These are phyloP conservation scores for Apis florea DNA, from an alignment of 1,140 invertebrate genomes.

Conservation along the genomic window DNA sequence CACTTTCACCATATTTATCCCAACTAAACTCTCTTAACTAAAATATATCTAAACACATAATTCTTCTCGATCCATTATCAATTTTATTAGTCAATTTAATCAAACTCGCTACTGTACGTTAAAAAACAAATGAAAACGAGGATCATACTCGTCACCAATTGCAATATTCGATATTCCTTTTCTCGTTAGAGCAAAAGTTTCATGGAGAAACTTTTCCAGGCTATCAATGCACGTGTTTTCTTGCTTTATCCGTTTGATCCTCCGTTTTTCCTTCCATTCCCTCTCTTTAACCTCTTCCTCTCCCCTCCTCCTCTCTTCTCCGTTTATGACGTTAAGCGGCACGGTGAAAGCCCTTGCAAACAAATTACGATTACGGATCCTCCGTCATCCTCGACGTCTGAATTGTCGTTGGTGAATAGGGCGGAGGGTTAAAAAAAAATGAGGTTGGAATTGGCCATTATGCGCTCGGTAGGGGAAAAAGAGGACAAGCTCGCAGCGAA, in stretches of 20 bases:
- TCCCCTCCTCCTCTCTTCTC: no score
- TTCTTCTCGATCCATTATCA: no score
- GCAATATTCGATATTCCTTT: not conserved
- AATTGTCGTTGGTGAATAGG: slow-evolving; percentile 43
- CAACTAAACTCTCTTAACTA: no score
- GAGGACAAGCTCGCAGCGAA: not conserved
- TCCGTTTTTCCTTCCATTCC: not conserved
- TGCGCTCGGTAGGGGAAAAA: not conserved
- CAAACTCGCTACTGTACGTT: no score
- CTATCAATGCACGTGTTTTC: not conserved
- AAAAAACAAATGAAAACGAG: no score
- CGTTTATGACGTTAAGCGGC: slow-evolving; percentile 26
- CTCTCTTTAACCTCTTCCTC: no score
- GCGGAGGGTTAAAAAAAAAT: slow-evolving; percentile 29
- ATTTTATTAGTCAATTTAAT: no score
- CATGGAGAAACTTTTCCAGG: not conserved
- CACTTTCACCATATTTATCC: no score
- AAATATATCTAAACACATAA: no score
- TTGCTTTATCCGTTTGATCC: not conserved
- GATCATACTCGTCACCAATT: not conserved
- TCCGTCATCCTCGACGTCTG: slow-evolving; percentile 21
- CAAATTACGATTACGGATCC: slow-evolving; percentile 47
- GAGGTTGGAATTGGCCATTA: slow-evolving; percentile 40
- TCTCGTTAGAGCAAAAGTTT: slow-evolving; percentile 14
- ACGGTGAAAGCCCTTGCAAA: slow-evolving; percentile 40